Evolutionary conservation across 2,888 invertebrate genomes (phyloP), one percentile per base, ranked within the genome.

Genomic region (Epirrita christyi): DNA sequence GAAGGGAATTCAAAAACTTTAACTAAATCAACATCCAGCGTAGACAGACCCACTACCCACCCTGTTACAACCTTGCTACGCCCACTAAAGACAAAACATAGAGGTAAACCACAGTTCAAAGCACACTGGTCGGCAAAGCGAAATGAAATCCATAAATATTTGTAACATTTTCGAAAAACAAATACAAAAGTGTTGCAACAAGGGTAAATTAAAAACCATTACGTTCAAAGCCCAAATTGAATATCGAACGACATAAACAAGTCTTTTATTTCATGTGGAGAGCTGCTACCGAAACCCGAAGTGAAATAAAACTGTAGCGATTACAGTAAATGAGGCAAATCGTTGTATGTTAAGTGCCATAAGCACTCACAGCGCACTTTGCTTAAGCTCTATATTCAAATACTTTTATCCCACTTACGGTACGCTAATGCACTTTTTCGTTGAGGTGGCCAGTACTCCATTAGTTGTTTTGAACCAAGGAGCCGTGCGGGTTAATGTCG

Each of bases 361-460:
- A 76, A 85, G 81, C 85, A 85, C 87, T 88, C 81, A 81, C 78
- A 77, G 80, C 77, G 82, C 82, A 84, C 85, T 86, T 85, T 81
- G 82, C 86, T 85, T 83, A 81, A 84, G 83, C 79, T 85, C 83
- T 85, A 84, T 88, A 88, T 89, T 88, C 87, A 87, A 89, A 90
- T 88, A 87, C 85, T 86, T 85, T 86, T 86, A 86, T 86, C 76
- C 86, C 85, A 86, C 84, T 89, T 80, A 86, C 81, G 70, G 80
- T 77, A 82, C 83, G 79, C 84, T 90, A 90, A 91, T 91, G 90
- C 85, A 88, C 83, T 90, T 89, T 89, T 90, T 88, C 83, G 79
- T 83, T 70, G 78, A 84, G 81, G 83, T 84, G 78, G 78, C 81
- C 80, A 73, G 86, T 74, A 75, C 75, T 78, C 85, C 88, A 88